Conservation (phyloP, 2,113 vertebrate genomes). For the Pelusios castaneus region DNA sequence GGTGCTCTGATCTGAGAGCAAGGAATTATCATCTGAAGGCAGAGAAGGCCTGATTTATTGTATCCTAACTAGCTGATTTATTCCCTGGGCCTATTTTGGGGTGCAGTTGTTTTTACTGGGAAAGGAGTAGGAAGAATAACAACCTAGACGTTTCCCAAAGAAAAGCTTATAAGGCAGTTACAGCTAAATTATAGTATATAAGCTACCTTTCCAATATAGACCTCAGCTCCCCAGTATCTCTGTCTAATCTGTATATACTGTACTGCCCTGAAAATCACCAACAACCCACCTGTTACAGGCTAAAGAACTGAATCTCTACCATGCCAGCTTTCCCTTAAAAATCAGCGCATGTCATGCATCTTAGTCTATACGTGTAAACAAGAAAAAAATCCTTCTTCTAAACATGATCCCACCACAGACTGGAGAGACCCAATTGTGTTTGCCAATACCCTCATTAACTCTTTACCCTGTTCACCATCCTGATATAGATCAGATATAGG, state of each 20-base stretch:
- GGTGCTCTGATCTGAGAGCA: background rate
- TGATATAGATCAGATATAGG: background rate
- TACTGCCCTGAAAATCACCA: background rate
- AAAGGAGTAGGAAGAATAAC: rapidly evolving
- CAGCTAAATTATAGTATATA: too few relatives aligned
- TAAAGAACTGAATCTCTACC: background rate
- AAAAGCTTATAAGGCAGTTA: background rate
- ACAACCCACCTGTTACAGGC: background rate
- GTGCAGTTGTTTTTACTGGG: background rate
- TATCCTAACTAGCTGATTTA: background rate
- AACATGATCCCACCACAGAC: rapidly evolving
- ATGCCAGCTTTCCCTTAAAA: background rate
- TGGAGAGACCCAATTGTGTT: background rate
- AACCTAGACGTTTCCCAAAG: background rate
- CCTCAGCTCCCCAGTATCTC: background rate
- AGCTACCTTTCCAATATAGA: background rate
- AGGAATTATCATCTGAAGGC: background rate
- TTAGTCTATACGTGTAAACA: background rate
- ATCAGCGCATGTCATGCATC: background rate
- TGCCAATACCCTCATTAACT: background rate
- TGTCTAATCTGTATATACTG: background rate
- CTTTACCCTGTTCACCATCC: background rate
- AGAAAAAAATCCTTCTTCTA: background rate
- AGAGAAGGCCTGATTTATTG: background rate
- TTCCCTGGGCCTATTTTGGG: background rate